These are phyloP conservation scores for Harpagus bidentatus DNA, from an alignment of 2,113 vertebrate species.

Conservation along the genomic window DNA sequence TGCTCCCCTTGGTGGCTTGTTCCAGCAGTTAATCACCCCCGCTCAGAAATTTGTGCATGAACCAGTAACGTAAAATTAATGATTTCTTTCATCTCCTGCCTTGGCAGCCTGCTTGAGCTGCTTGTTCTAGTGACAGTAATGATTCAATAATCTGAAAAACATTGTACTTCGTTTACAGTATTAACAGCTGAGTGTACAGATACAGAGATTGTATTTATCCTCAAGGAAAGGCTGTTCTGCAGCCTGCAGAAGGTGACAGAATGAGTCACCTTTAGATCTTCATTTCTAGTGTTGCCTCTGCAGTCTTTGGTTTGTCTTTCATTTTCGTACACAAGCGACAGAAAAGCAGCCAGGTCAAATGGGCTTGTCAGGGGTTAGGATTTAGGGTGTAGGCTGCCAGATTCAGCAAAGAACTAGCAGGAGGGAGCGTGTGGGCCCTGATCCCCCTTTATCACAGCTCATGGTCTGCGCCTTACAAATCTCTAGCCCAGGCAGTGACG, in stretches of 20 bases:
- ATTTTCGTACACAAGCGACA: neutral
- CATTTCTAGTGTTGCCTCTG: neutral
- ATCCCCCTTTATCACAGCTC: neutral
- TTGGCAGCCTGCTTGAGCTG: conserved; percentile 6
- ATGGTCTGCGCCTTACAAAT: neutral
- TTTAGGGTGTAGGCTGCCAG: neutral
- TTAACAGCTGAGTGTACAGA: conserved; percentile 11
- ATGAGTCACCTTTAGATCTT: neutral
- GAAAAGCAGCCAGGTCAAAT: neutral
- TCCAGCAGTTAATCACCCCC: neutral
- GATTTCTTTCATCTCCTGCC: conserved; percentile 11
- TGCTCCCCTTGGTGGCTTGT: neutral
- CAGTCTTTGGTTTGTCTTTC: neutral
- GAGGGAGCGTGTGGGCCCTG: rapidly evolving
- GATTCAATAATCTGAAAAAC: conserved; percentile 25
- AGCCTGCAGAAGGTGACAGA: neutral
- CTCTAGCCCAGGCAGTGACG: neutral
- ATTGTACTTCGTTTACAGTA: neutral
- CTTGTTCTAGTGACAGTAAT: conserved; percentile 3
- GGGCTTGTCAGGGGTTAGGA: neutral
- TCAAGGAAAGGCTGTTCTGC: neutral
- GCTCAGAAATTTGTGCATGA: neutral
- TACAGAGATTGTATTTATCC: neutral
- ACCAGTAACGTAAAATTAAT: neutral
- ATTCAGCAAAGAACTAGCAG: neutral